A percentile compares a stretch with the other conserved stretches of the same genome.
These are phyloP conservation scores for Sebastes ruberrimus DNA, from an alignment of 2,797 vertebrate genomes.

Conservation along the genomic window DNA sequence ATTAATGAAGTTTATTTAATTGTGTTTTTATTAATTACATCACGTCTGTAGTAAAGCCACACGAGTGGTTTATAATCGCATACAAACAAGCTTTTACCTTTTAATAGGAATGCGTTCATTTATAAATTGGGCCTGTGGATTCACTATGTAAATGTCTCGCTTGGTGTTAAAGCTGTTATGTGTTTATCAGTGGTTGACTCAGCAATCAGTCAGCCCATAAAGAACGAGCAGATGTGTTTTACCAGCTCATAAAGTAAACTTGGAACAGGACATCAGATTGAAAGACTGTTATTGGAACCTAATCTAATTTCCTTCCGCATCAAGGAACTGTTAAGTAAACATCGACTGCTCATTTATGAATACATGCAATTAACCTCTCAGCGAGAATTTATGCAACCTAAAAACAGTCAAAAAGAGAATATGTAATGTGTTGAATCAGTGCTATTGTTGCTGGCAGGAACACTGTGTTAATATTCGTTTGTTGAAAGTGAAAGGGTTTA, in stretches of 20 bases:
- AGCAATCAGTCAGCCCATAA: constrained; percentile 52
- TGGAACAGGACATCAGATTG: constrained; percentile 8
- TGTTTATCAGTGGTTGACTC: constrained; percentile 49
- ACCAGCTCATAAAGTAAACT: constrained; percentile 47
- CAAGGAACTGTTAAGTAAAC: background rate
- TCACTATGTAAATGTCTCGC: background rate
- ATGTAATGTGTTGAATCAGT: background rate
- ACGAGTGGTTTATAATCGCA: constrained; percentile 31
- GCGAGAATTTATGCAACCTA: background rate
- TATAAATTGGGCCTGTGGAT: constrained; percentile 34
- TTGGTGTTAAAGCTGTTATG: constrained; percentile 27
- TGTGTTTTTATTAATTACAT: constrained; percentile 5
- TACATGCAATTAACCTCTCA: background rate
- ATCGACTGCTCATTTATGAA: background rate
- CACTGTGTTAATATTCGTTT: background rate
- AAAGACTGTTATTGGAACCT: background rate
- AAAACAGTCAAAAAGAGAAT: background rate
- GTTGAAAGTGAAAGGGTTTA: background rate
- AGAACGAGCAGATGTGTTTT: constrained; percentile 60
- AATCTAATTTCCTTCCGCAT: background rate
- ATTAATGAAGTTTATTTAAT: constrained; percentile 10
- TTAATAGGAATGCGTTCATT: constrained; percentile 32
- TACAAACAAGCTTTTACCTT: constrained; percentile 26
- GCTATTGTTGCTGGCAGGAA: background rate
- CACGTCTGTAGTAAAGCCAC: background rate